phyloP scores from a whole-genome alignment of 2,888 invertebrate species.

The Lasius fuliginosus region DNA sequence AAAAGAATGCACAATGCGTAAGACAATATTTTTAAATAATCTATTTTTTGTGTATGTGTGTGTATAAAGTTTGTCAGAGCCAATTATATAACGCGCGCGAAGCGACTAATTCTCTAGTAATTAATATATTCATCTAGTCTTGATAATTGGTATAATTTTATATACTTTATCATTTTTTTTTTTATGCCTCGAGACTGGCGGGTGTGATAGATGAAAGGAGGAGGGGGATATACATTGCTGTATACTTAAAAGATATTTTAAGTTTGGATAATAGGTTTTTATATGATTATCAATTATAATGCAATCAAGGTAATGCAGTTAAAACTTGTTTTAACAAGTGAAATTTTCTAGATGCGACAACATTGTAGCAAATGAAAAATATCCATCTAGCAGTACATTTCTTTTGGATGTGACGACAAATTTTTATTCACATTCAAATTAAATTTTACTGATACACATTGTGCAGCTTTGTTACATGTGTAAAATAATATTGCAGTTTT shows the following conservation, averaged over 20 bases:
- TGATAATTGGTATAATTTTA: conserved; percentile 74
- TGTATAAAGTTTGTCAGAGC: conserved; percentile 75
- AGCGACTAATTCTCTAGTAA: conserved; percentile 73
- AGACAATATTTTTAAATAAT: conserved; percentile 70
- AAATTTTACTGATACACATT: conserved; percentile 24
- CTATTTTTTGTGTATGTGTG: conserved; percentile 48
- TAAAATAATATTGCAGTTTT: conserved; percentile 10
- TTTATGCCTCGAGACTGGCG: background rate
- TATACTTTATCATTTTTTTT: conserved; percentile 33
- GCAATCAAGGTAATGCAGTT: background rate
- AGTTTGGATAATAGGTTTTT: conserved; percentile 10
- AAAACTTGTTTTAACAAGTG: background rate
- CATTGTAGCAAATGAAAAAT: conserved; percentile 22
- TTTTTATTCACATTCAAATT: conserved; percentile 37
- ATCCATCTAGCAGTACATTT: conserved; percentile 20
- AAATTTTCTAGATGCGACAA: background rate
- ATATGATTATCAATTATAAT: conserved; percentile 9
- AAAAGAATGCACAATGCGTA: conserved; percentile 69
- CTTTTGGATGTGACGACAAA: conserved; percentile 25
- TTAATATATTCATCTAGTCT: conserved; percentile 81
- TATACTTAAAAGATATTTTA: conserved; percentile 8
- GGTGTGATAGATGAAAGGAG: conserved; percentile 36
- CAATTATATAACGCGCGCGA: conserved; percentile 69
- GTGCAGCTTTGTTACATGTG: conserved; percentile 31
- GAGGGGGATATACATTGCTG: conserved; percentile 1